Evolutionary conservation across 2,797 vertebrate genomes (phyloP).

Genomic region (Clamator glandarius): DNA sequence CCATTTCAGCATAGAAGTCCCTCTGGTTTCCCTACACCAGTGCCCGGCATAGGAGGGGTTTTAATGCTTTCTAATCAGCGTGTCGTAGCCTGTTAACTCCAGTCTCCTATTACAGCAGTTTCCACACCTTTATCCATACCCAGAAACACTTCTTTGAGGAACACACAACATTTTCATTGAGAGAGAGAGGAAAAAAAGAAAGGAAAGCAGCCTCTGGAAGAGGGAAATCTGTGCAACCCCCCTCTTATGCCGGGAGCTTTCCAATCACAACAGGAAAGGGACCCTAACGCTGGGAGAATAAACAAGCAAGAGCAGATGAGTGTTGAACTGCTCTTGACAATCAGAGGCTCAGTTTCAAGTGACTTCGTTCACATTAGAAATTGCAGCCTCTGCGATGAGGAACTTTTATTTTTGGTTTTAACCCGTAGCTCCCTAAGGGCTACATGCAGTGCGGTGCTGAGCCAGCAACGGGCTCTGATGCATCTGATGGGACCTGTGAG

Average conservation of each 20-base stretch:
- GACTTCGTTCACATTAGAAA: not conserved
- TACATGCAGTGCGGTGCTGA: not conserved
- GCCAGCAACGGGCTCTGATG: rapidly evolving
- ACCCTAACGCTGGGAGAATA: not conserved
- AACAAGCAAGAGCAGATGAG: not conserved
- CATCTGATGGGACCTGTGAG: not conserved
- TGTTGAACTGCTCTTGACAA: not conserved
- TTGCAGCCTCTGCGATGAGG: not conserved
- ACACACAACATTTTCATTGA: conserved; percentile 36
- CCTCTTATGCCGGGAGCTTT: not conserved
- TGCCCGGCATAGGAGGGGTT: not conserved
- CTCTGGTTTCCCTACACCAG: not conserved
- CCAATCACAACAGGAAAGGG: not conserved
- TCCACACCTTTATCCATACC: conserved; percentile 16
- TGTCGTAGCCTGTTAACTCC: not conserved
- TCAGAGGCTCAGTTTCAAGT: not conserved
- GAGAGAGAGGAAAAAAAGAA: not conserved
- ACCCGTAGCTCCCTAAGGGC: not conserved
- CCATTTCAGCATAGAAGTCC: conserved; percentile 60
- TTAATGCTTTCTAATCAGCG: not conserved
- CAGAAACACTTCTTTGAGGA: conserved; percentile 27
- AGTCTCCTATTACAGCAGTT: not conserved
- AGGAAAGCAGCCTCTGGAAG: not conserved
- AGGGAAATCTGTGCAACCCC: not conserved
- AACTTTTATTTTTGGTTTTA: not conserved